Evolutionary conservation across 2,888 invertebrate species (phyloP), one percentile per base, ranked within the genome.

Genomic region (Tetragnatha montana): DNA sequence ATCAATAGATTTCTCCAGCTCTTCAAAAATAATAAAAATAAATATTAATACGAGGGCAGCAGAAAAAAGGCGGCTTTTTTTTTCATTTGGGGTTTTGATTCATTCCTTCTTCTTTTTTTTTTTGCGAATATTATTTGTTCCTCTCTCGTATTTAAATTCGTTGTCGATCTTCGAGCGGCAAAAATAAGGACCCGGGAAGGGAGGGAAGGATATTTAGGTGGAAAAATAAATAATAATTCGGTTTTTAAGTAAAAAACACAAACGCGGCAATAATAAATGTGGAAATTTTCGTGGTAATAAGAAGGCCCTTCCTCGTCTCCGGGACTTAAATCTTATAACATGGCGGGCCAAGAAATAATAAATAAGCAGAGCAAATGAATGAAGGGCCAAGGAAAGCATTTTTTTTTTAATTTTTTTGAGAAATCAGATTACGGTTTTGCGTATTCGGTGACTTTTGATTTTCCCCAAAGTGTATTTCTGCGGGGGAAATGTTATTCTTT

Each of bases 241-340:
- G 47, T 75, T 75, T 81, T 75, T 69, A 68, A 17, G 47, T 35
- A 47, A 78, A 51, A 71, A 84, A 80, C 10, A 17, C 12, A 87
- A 87, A 74, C n/a, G 49, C 47, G 69, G 70, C 70, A 78, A 85
- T 78, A 84, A 78, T 69, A 85, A 85, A 85, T 87, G 80, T 74
- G 51, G 49, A 85, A 81, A 80, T 85, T 89, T 51, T 75, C 51
- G 50, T 85, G 75, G 85, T 89, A 89, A 89, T 89, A 89, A 89
- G 89, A 73, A n/a, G 73, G 73, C 74, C 78, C 60, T 76, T 81
- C 35, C 73, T 21, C 50, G 60, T 86, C 86, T 60, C 14, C 80
- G 14, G 22, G 89, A 89, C 85, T 89, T 89, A 89, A 89, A 89
- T 89, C 89, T 89, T 81, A 85, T 85, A 89, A 89, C 89, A 85